Percentiles rank a stretch among this genome's conserved stretches.
Evolutionary conservation across 2,888 invertebrate genomes (phyloP).

Genomic region (Melolontha melolontha): DNA sequence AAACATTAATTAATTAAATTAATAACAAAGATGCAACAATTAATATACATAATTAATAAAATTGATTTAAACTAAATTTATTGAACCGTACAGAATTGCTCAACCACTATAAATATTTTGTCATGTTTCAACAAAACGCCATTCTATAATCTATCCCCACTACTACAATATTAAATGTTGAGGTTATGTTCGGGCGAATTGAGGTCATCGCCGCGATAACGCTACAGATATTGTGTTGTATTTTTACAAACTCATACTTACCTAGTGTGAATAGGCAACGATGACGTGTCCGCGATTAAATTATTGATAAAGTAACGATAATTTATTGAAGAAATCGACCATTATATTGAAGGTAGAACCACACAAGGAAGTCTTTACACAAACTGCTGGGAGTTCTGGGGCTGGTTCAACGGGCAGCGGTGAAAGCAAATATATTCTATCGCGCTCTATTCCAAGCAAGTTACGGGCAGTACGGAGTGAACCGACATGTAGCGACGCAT

Average conservation of each 20-base stretch:
- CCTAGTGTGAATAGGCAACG: neutral
- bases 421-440: conserved; percentile 21
- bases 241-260: conserved; percentile 7
- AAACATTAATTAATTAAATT: no score
- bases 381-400: neutral
- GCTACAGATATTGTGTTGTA: no score
- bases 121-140: neutral
- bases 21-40: no score
- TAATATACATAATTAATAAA: no score
- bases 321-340: conserved; percentile 12
- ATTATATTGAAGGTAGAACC: conserved; percentile 19
- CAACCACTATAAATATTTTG: no score
- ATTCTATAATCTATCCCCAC: neutral
- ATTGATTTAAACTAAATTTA: no score
- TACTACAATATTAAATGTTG: neutral
- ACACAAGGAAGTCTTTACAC: conserved; percentile 11
- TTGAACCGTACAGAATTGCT: no score
- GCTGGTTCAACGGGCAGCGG: conserved; percentile 17
- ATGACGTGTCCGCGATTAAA: conserved; percentile 1
- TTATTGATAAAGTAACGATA: neutral
- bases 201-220: neutral
- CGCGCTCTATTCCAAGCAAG: conserved; percentile 7
- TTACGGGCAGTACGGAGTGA: neutral
- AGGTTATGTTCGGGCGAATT: conserved; percentile 24
- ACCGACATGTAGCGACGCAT: conserved; percentile 9